These are phyloP conservation scores for Chlorodrepanis virens DNA, from an alignment of 2,113 vertebrate genomes.

Conservation along the genomic window DNA sequence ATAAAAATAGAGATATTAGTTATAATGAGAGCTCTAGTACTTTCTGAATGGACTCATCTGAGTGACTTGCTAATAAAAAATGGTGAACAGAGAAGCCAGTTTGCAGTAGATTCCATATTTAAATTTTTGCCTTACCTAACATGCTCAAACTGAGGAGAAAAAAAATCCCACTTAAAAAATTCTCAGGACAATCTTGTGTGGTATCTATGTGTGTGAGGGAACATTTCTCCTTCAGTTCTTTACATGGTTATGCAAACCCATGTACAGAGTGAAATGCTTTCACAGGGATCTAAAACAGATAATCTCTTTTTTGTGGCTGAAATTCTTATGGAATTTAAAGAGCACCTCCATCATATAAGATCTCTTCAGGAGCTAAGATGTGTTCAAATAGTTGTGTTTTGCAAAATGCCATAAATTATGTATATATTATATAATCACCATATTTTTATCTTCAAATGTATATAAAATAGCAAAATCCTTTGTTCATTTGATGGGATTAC, in stretches of 20 bases:
- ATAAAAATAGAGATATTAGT: neutral
- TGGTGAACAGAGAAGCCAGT: neutral
- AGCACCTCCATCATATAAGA: neutral
- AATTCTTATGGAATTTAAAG: neutral
- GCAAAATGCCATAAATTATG: neutral
- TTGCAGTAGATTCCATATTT: neutral
- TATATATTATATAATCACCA: neutral
- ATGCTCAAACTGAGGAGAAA: neutral
- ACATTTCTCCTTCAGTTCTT: neutral
- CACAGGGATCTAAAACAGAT: neutral
- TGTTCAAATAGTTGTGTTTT: neutral
- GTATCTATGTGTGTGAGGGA: neutral
- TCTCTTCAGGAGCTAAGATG: neutral
- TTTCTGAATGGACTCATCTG: neutral
- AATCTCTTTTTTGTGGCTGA: neutral
- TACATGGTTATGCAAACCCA: neutral
- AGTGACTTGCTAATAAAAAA: neutral
- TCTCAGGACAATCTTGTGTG: neutral
- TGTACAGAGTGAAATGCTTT: neutral
- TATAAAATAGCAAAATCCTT: neutral
- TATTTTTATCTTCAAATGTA: neutral
- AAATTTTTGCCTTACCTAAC: neutral
- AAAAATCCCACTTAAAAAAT: neutral
- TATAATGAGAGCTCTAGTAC: neutral
- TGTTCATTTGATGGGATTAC: neutral